Evolutionary conservation across 1,140 invertebrate species (phyloP), one percentile per base, ranked within the genome.

Genomic region (Hesperophylax magnus): DNA sequence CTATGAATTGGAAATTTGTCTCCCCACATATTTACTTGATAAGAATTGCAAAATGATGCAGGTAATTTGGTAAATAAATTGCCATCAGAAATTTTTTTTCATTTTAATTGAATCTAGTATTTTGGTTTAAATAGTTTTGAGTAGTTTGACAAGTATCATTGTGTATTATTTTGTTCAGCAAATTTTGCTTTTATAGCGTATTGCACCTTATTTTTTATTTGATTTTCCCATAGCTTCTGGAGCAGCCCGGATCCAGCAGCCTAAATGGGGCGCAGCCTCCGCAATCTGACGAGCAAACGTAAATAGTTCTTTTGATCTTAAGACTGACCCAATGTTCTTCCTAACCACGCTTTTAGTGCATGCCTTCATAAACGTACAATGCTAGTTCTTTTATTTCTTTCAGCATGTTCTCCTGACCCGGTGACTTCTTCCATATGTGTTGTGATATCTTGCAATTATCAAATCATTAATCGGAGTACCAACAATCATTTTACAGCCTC

Each of bases 151-250:
- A 34, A 15, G 65, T 69, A 69, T 69, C 39, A 47, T 47, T 79
- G 54, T 82, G 63, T 56, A 18, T 82, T 58, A 75, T 82, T 81
- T 47, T 83, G 76, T 69, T 81, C 17, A 65, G 82, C 79, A 83
- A 80, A 53, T 80, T 83, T 74, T 75, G 79, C 61, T 72, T 71
- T 80, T 79, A 81, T 83, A 84, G 77, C 54, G 24, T 78, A 71
- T 80, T 54, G 81, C 83, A 85, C 81, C 80, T 79, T 88, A 85
- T 85, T 88, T 88, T 87, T 87, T 86, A 84, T 85, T 88, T 86
- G 83, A 84, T 87, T 87, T 91, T 89, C 86, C 11, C 87, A 89
- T 88, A 93, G 92, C 91, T 92, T 91, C 90, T 92, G 91, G 92
- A 92, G 87, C 89, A 91, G 88, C 86, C 91, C 85, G 86, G 86